Conservation (phyloP, 2,888 invertebrate genomes). For the Sinodicranocentrus sp. region DNA sequence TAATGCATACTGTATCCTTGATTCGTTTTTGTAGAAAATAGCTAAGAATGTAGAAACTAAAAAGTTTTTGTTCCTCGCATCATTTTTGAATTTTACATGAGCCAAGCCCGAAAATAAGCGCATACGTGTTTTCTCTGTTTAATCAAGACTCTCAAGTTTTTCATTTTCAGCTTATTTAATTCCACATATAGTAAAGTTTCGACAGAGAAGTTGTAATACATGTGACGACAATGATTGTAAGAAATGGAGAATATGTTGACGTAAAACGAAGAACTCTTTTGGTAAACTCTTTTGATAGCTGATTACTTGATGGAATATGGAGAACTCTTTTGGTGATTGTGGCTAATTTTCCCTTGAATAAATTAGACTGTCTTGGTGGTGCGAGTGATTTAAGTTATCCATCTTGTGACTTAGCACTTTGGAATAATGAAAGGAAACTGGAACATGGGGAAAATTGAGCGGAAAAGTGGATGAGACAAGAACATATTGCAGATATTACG, state of each 20-base stretch:
- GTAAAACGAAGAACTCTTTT: background rate
- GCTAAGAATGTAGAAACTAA: background rate
- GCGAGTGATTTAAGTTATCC: background rate
- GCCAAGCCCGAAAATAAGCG: background rate
- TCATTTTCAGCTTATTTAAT: constrained; percentile 16
- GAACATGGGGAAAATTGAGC: background rate
- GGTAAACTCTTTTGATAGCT: background rate
- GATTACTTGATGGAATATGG: no score
- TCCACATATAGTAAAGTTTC: constrained; percentile 32
- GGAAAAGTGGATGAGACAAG: background rate
- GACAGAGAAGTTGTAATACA: background rate
- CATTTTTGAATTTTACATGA: constrained; percentile 37
- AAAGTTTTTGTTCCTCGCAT: background rate
- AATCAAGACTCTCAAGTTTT: background rate
- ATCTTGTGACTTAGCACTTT: background rate
- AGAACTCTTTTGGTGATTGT: background rate
- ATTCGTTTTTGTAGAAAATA: background rate
- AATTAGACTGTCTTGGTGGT: background rate
- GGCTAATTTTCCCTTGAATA: background rate
- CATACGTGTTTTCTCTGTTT: background rate
- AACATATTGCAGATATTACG: background rate
- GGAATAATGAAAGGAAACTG: background rate
- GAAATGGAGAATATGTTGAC: background rate
- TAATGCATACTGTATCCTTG: background rate
- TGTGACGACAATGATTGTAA: background rate